Base-by-base conservation (phyloP, 2,888 invertebrate species). In the Amorpha juglandis region DNA sequence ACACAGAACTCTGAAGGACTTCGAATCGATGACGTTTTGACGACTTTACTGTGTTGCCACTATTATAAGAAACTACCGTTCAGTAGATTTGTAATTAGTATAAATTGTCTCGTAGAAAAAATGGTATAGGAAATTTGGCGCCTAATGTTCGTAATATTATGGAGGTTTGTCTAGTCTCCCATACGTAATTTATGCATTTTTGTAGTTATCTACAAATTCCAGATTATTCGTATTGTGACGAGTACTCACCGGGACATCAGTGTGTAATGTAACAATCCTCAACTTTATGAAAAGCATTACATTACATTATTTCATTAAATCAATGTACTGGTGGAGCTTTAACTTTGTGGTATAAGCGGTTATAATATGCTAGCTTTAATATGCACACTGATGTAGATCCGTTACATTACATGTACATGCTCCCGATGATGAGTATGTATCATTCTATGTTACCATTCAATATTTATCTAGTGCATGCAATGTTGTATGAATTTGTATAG, bases 401-500 rank as follows among this genome's bases (percentile, higher is more conserved):
- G 48, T 19, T 19, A 16, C n/a, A 47, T n/a, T 47, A 47, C 14
- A 8, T 16, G 48, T 19, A 16, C 19, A 8, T 50, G 50, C 19
- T 19, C 19, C 19, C 50, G 19, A 45, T 45, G 45, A 45, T 45
- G 45, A 45, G 50, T 50, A 50, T 19, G 11, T 6, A 50, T 8
- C 19, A 7, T 48, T 19, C 19, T 12, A n/a, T 9, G 0, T 55
- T n/a, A n/a, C n/a, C n/a, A n/a, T n/a, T n/a, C n/a, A 35, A n/a
- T 6, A 16, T 55, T 35, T 16, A 55, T 9, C 8, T 33, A 48
- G 48, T 48, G 33, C 45, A 33, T 16, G 16, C 16, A 48, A 45
- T 48, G 48, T 48, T 62, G 27, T 16, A 48, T n/a, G 62, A 19
- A 63, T 63, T 47, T 63, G 63, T 33, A 63, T 33, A 63, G 48